phyloP scores from a whole-genome alignment of 2,888 invertebrate genomes.

The Habrosyne pyritoides region DNA sequence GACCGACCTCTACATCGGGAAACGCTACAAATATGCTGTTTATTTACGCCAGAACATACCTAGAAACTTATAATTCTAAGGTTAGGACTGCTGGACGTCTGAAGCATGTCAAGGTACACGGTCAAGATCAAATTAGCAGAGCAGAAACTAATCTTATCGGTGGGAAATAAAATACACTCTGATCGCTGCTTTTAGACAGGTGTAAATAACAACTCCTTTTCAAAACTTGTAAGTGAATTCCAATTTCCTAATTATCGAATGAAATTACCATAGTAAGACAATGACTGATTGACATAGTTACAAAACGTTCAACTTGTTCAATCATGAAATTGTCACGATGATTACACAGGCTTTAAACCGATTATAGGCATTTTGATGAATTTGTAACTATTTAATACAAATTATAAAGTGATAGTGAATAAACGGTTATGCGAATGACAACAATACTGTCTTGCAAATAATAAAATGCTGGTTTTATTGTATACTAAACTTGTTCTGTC shows the following conservation, averaged over 20 bases:
- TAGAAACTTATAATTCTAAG: conserved; percentile 17
- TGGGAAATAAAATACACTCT: conserved; percentile 11
- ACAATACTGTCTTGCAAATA: background rate
- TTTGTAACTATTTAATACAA: no score
- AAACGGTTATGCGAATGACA: no score
- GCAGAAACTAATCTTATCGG: conserved; percentile 27
- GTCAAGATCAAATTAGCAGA: conserved; percentile 37
- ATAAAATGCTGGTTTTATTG: background rate
- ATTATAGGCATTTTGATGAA: background rate
- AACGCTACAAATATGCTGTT: conserved; percentile 42
- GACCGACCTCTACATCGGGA: conserved; percentile 68
- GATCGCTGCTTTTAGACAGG: background rate
- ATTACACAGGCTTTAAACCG: background rate
- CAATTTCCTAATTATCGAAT: background rate
- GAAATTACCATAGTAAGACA: background rate
- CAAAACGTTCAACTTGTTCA: background rate
- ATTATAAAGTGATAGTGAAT: no score
- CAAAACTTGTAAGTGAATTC: background rate
- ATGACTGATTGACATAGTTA: background rate
- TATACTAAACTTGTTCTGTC: background rate
- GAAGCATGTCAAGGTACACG: conserved; percentile 40
- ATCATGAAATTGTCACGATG: no score
- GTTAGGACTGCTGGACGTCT: conserved; percentile 17
- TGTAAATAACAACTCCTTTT: background rate
- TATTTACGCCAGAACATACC: conserved; percentile 39